These are phyloP conservation scores for Sepioteuthis lessoniana DNA, from an alignment of 2,888 invertebrate species.

Conservation along the genomic window DNA sequence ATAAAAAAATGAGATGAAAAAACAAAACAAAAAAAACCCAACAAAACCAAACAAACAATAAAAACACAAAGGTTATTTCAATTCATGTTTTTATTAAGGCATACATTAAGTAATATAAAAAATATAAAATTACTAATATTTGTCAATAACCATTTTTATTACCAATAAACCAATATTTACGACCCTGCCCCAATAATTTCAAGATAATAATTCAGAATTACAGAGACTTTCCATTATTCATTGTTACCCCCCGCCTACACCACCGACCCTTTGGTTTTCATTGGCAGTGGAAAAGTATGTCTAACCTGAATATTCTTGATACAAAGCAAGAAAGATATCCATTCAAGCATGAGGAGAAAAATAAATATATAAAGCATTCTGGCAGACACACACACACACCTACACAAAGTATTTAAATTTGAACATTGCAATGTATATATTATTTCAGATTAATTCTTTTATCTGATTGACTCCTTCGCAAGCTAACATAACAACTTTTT, in stretches of 20 bases:
- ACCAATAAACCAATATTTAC: background rate
- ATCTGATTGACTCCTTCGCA: too few relatives aligned
- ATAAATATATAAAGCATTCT: too few relatives aligned
- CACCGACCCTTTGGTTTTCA: background rate
- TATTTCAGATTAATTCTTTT: background rate
- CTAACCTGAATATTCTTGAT: background rate
- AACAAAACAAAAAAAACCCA: too few relatives aligned
- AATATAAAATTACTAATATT: background rate
- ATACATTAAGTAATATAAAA: background rate
- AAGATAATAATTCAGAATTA: background rate
- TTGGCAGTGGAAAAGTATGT: background rate
- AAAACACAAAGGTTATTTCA: background rate
- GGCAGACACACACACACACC: too few relatives aligned
- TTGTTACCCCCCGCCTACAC: background rate
- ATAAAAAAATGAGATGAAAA: too few relatives aligned
- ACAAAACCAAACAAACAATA: background rate
- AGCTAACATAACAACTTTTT: background rate
- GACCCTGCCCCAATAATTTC: background rate
- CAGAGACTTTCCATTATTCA: background rate
- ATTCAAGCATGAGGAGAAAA: too few relatives aligned
- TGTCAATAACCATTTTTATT: background rate
- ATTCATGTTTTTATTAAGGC: background rate
- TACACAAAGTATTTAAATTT: too few relatives aligned
- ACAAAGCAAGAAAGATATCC: too few relatives aligned
- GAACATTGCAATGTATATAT: background rate